Evolutionary conservation across 30 jellyfish, hydroid and myxozoan genomes (phyloP), one percentile per base, ranked within the genome.

Genomic region (Haliclystus octoradiatus): DNA sequence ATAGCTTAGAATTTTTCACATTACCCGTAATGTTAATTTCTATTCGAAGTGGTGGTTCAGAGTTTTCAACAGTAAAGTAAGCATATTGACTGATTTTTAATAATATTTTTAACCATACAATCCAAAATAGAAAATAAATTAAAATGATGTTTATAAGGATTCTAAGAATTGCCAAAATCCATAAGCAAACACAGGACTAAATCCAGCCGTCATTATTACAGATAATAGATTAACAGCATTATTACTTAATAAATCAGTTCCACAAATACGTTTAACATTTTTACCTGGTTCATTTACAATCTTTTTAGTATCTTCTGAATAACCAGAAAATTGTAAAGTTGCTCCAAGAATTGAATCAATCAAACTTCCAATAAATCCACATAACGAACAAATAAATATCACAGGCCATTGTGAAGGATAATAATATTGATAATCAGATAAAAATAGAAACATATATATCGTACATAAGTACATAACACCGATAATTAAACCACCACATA

Each of bases 391-490:
- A 26, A 79, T 65, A 15, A 73, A 28, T 5, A 86, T 33, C 5
- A 79, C 53, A 3, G 90, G 94, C 91, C 91, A 78, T 71, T 86
- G 96, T 28, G 87, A 72, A 13, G 96, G 96, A 31, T 77, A 85
- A 27, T 47, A 70, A 7, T 15, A 15, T 13, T 68, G 22, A 57
- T 65, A 74, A 35, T 66, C 62, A 15, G 66, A 71, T 29, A 72
- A 52, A 23, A 28, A 30, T 13, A 75, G 63, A 15, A 78, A 70
- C 29, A 57, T 3, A 12, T 9, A 25, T 19, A 62, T 27, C 15
- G 75, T 46, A 1, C 30, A 14, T 23, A 57, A 74, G 65, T 71
- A 79, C 0, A 80, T 83, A 0, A 74, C 13, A 7, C 96, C 96
- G 1, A 86, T 70, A 9, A 72, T 49, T 1, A 86, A 50, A 1